Base-by-base conservation (phyloP, 2,797 vertebrate species). In the Staurois parvus region DNA sequence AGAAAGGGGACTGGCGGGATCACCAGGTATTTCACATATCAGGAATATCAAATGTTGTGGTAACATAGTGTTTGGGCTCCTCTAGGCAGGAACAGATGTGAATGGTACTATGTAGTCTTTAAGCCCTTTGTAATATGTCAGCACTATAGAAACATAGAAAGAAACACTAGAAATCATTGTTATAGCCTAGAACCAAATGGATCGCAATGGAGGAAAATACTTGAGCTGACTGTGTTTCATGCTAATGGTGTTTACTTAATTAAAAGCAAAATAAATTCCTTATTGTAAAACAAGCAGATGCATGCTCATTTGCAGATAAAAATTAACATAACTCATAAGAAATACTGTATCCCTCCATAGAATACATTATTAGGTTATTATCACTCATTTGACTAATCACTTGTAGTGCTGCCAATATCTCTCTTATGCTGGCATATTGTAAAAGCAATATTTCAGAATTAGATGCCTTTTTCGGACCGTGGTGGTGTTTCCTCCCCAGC, bases 341-440 rank as follows among this genome's bases (percentile, higher is more conserved):
- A 45, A 75, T 19, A 24, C 48, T 59, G 30, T 72, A 81, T 81
- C 79, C 69, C 45, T 62, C 68, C 48, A n/a, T 68, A 62, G 79
- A 72, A 81, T 81, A 72, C 59, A 56, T 81, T 72, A 81, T 81
- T 72, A 81, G 69, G 45, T 73, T 56, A 81, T 81, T 72, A 72
- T 73, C 59, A 15, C 69, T 66, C 59, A 75, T 83, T 48, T 75
- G 40, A 66, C 74, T 83, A 83, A 83, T 83, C 62, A 24, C 62
- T 76, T 6, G 59, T 42, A 76, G 42, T 26, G 15, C 30, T 68
- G 72, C 73, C 73, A 84, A 69, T 40, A 59, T 76, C 28, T 32
- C 40, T 42, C 1, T 56, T 62, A 56, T 76, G 24, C 72, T 72
- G 79, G 69, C 32, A 62, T 62, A 64, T 34, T 9, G 26, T 48